Percentiles rank a stretch among this genome's conserved stretches.
Conservation (phyloP, 2,888 invertebrate species). For the Chironomus riparius region DNA sequence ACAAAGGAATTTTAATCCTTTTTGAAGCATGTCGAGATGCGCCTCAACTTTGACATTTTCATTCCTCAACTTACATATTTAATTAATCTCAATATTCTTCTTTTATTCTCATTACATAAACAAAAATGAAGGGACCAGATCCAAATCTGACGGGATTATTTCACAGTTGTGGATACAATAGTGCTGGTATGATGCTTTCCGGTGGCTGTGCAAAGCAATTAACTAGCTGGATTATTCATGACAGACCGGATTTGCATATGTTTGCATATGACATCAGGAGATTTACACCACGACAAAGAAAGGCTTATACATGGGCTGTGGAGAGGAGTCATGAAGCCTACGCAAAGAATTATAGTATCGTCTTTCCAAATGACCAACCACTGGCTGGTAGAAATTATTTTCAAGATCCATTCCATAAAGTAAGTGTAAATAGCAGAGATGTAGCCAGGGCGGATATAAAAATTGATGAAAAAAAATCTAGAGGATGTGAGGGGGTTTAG, state of each 20-base stretch:
- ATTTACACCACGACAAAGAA: constrained; percentile 64
- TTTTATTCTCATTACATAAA: not conserved
- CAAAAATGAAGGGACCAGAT: constrained; percentile 68
- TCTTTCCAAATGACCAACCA: constrained; percentile 76
- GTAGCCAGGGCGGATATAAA: too few relatives aligned
- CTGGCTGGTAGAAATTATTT: constrained; percentile 67
- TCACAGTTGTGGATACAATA: constrained; percentile 83
- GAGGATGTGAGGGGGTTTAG: too few relatives aligned
- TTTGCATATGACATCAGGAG: constrained; percentile 77
- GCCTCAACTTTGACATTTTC: too few relatives aligned
- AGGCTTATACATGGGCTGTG: constrained; percentile 58
- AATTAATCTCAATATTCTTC: not conserved
- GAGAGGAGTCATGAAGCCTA: constrained; percentile 87
- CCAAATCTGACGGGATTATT: constrained; percentile 59
- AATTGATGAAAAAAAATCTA: too few relatives aligned
- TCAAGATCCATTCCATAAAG: constrained; percentile 58
- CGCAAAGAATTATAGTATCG: constrained; percentile 71
- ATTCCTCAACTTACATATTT: too few relatives aligned
- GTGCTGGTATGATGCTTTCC: constrained; percentile 85
- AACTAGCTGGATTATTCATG: constrained; percentile 75
- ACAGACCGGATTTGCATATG: constrained; percentile 77
- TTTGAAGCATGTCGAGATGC: too few relatives aligned
- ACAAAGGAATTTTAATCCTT: too few relatives aligned
- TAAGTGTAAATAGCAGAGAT: constrained; percentile 36
- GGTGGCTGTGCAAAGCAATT: constrained; percentile 79